Conservation (phyloP, 2,113 vertebrate species). For the Entomyzon cyanotis region DNA sequence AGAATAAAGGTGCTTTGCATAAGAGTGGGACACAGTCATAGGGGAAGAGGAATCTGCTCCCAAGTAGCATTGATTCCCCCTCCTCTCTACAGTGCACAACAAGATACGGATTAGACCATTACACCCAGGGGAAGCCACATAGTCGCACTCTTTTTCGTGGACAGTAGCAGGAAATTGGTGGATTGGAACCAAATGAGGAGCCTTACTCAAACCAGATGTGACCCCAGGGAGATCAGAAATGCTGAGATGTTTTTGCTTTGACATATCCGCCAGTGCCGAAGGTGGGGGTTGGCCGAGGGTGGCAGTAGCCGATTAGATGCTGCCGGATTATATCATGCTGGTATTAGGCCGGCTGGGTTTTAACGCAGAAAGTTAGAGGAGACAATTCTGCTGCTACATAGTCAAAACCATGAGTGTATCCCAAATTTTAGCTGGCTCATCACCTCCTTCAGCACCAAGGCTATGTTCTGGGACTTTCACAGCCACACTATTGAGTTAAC, state of each 20-base stretch:
- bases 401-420: background rate
- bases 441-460: background rate
- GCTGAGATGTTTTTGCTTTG: slow-evolving; percentile 58
- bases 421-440: background rate
- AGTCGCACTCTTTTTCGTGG: slow-evolving; percentile 66
- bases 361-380: background rate
- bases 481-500: background rate
- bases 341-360: background rate
- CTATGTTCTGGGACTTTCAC: background rate
- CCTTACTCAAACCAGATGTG: slow-evolving; percentile 72
- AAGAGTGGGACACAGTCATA: background rate
- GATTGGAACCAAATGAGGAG: slow-evolving; percentile 76
- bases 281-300: slow-evolving; percentile 32
- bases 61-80: slow-evolving; percentile 35
- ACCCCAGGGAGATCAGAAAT: slow-evolving; percentile 48
- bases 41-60: slow-evolving; percentile 41
- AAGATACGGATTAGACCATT: slow-evolving; percentile 67
- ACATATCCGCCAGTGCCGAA: slow-evolving; percentile 18
- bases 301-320: slow-evolving; percentile 12
- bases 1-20: slow-evolving; percentile 45
- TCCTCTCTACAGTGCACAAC: slow-evolving; percentile 48
- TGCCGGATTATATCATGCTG: background rate
- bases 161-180: slow-evolving; percentile 76
- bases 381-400: background rate
- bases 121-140: slow-evolving; percentile 64